These are phyloP conservation scores for Caranx melampygus DNA, from an alignment of 2,113 vertebrate genomes.

Conservation along the genomic window DNA sequence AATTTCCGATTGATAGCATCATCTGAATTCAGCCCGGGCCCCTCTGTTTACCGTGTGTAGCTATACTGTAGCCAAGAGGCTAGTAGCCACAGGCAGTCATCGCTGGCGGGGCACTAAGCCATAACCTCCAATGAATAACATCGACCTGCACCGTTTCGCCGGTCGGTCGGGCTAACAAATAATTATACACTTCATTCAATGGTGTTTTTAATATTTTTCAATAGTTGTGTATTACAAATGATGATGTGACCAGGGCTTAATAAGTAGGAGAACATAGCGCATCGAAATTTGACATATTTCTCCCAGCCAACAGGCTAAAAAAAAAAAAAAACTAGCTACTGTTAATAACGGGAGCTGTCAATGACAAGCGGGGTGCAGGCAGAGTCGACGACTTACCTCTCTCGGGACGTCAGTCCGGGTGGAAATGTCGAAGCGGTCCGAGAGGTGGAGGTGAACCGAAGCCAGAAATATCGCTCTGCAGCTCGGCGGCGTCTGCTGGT, in stretches of 20 bases:
- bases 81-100: not conserved
- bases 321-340: not conserved
- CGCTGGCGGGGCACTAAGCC: constrained; percentile 1
- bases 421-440: not conserved
- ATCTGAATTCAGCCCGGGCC: not conserved
- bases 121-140: not conserved
- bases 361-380: not conserved
- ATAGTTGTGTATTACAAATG: not conserved
- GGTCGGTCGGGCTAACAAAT: not conserved
- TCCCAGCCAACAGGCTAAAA: not conserved
- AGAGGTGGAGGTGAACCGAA: not conserved
- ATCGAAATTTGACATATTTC: not conserved
- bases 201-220: not conserved
- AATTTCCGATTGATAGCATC: not conserved
- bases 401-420: not conserved
- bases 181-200: constrained; percentile 5
- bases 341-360: constrained; percentile 32
- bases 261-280: not conserved
- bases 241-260: not conserved
- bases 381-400: constrained; percentile 14
- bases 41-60: not conserved
- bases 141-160: not conserved
- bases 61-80: not conserved
- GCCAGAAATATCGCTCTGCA: not conserved
- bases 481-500: constrained; percentile 2